Evolutionary conservation across 2,888 invertebrate genomes (phyloP), one percentile per base, ranked within the genome.

Genomic region (Prostheceraeus crozeri): DNA sequence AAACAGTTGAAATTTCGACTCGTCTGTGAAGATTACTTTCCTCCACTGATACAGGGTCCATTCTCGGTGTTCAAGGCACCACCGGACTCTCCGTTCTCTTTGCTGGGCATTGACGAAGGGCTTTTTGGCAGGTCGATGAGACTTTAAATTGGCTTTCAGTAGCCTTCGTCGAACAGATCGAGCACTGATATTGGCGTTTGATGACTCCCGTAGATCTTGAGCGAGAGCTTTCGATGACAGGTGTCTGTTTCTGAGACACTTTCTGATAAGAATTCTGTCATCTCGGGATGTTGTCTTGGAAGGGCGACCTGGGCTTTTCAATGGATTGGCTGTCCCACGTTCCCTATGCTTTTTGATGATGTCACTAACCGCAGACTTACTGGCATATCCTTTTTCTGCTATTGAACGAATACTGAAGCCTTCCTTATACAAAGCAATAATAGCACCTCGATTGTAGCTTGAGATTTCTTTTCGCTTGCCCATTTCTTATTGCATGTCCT

Each of bases 1-100:
- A 19, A 40, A 40, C n/a, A 40, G 45, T 40, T 40, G 45, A 40
- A 40, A 40, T 23, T 40, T 40, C 45, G 45, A 40, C 45, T 40
- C 45, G 21, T 40, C 14, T 14, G 45, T 14, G 21, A 40, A 40
- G 45, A 40, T 40, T 23, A 40, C 45, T 14, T 14, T 40, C 19
- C 45, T 40, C 45, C 45, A 40, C 19, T 40, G 45, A 19, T 40
- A 14, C n/a, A 40, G 45, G 14, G 45, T 14, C 45, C 45, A 40
- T 14, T 40, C 19, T 23, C 19, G 14, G 45, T 40, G 45, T 23
- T 40, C 45, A 40, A 14, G 45, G 21, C 45, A 40, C 45, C 45
- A 40, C 45, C 45, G 14, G 21, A 40, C 19, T 40, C 45, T 40
- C 19, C 45, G 45, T 23, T 40, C 14, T 14, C 45, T 6, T 40